A percentile compares a stretch with the other conserved stretches of the same genome.
Conservation (phyloP, 1,140 invertebrate species). For the Lasioglossum baleicum region DNA sequence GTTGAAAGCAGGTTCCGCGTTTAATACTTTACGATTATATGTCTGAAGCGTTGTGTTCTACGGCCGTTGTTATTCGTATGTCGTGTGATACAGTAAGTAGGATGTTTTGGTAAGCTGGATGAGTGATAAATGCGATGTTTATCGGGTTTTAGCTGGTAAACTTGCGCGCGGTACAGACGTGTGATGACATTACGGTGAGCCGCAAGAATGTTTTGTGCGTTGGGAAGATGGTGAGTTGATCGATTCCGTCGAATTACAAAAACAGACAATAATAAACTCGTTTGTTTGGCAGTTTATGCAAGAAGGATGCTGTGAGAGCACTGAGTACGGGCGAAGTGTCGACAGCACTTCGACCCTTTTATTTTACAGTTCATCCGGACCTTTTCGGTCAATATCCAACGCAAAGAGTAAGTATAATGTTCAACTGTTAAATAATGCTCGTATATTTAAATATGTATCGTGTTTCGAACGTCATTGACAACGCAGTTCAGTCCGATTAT, state of each 20-base stretch:
- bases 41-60: conserved; percentile 1
- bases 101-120: conserved; percentile 16
- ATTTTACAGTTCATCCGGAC: conserved; percentile 97
- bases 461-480: neutral
- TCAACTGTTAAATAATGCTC: no score
- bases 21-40: conserved; percentile 9
- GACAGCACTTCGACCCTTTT: conserved; percentile 94
- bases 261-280: neutral
- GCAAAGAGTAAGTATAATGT: conserved; percentile 85
- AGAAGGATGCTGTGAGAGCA: conserved; percentile 69
- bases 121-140: conserved; percentile 17
- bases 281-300: conserved; percentile 68
- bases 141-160: conserved; percentile 21
- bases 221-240: conserved; percentile 68
- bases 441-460: neutral
- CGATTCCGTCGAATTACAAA: neutral
- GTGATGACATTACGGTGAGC: conserved; percentile 16
- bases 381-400: conserved; percentile 94
- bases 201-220: conserved; percentile 66
- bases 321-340: conserved; percentile 90
- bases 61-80: conserved; percentile 12
- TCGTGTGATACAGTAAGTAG: conserved; percentile 15
- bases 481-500: conserved; percentile 12
- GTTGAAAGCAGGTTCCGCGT: neutral
- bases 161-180: conserved; percentile 4